Conservation (phyloP, 2,113 vertebrate genomes). For the Archocentrus centrarchus region DNA sequence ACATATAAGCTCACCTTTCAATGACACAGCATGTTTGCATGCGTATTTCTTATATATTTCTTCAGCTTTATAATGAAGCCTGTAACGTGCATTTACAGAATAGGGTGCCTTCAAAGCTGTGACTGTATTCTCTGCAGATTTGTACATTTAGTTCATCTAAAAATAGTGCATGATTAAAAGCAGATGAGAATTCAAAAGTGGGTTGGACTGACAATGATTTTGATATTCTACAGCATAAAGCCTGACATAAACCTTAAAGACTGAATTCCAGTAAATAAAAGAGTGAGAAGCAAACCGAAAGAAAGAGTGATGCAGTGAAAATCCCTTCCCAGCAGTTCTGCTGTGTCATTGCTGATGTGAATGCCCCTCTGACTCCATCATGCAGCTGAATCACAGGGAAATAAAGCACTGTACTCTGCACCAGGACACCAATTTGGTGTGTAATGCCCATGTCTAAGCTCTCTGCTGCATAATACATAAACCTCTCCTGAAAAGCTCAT, state of each 20-base stretch:
- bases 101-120: background rate
- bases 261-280: background rate
- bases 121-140: conserved; percentile 42
- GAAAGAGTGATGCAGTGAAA: background rate
- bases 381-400: conserved; percentile 26
- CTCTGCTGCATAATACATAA: conserved; percentile 56
- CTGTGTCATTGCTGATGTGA: conserved; percentile 46
- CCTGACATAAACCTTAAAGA: background rate
- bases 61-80: background rate
- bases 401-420: conserved; percentile 10
- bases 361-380: background rate
- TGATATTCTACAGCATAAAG: background rate
- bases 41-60: background rate
- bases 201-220: conserved; percentile 43
- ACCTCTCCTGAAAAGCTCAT: conserved; percentile 44
- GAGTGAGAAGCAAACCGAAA: background rate
- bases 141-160: conserved; percentile 65
- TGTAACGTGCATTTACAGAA: background rate
- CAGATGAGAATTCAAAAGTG: conserved; percentile 59
- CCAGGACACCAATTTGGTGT: conserved; percentile 20
- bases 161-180: conserved; percentile 60
- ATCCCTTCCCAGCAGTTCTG: conserved; percentile 9
- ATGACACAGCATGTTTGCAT: background rate
- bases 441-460: conserved; percentile 22
- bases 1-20: background rate